phyloP scores from a whole-genome alignment of 2,797 vertebrate species.

The Eulemur coronatus region DNA sequence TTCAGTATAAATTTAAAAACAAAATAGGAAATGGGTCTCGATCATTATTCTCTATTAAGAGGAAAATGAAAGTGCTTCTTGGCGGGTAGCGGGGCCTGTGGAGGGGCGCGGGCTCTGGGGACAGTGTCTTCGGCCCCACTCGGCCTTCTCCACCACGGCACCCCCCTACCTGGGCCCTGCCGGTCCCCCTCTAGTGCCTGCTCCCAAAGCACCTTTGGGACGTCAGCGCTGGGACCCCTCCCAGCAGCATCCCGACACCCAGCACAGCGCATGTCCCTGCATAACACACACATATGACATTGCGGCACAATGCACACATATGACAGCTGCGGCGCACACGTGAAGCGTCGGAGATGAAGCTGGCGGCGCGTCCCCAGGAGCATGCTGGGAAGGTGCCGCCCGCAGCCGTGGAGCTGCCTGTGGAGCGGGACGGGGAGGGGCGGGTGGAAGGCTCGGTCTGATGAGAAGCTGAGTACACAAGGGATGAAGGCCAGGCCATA shows the following conservation, averaged over 20 bases:
- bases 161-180: rapidly evolving
- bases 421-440: rapidly evolving
- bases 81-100: not conserved
- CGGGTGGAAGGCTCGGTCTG: rapidly evolving
- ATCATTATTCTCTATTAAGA: conserved; percentile 63
- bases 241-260: not conserved
- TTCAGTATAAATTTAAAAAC: conserved; percentile 43
- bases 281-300: rapidly evolving
- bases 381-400: rapidly evolving
- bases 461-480: not conserved
- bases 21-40: conserved; percentile 58
- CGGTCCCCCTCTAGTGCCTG: rapidly evolving
- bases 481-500: rapidly evolving
- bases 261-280: rapidly evolving
- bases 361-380: rapidly evolving
- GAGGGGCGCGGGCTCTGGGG: not conserved
- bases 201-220: rapidly evolving
- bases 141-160: rapidly evolving
- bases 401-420: rapidly evolving
- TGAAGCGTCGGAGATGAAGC: rapidly evolving
- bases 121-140: too few species aligned
- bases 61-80: not conserved
- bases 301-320: rapidly evolving
- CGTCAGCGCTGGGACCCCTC: not conserved
- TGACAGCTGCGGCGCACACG: rapidly evolving